These are phyloP conservation scores for Scaeva pyrastri DNA, from an alignment of 2,888 invertebrate species.

Conservation along the genomic window DNA sequence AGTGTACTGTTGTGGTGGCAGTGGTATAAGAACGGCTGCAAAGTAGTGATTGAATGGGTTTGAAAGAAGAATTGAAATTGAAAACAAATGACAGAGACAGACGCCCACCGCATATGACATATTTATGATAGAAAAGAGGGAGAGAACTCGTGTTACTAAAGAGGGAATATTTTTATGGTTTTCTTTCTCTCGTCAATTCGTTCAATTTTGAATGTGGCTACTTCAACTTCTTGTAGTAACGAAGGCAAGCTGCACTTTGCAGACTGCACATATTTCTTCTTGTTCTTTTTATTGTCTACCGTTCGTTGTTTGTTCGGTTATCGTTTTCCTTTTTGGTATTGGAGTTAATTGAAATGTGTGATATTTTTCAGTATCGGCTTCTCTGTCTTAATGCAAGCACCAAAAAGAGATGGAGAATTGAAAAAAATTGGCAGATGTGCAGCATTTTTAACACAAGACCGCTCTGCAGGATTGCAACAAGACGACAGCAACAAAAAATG, in stretches of 20 bases:
- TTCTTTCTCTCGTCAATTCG: conserved; percentile 5
- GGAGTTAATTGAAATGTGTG: conserved; percentile 71
- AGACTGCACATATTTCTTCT: conserved; percentile 1
- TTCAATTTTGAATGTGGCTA: conserved; percentile 58
- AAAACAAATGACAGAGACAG: conserved; percentile 47
- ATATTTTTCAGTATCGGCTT: conserved; percentile 35
- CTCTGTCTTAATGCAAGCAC: background rate
- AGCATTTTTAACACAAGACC: conserved; percentile 27
- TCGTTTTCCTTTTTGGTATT: conserved; percentile 26
- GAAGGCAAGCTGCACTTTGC: background rate
- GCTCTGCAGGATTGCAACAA: conserved; percentile 45
- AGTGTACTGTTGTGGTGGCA: conserved; percentile 5
- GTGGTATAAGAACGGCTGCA: conserved; percentile 28
- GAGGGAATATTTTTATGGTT: conserved; percentile 37
- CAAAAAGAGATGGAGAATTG: conserved; percentile 13
- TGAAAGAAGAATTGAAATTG: conserved; percentile 64
- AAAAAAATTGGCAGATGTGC: conserved; percentile 72
- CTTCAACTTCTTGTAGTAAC: conserved; percentile 62
- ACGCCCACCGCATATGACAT: background rate
- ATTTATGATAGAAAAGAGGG: conserved; percentile 47
- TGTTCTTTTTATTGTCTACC: conserved; percentile 1
- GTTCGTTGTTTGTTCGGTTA: conserved; percentile 10
- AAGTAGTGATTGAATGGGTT: conserved; percentile 56
- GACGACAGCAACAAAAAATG: background rate
- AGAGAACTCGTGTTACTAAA: conserved; percentile 15